Conservation (phyloP, 2,113 vertebrate genomes). For the Rallus limicola region DNA sequence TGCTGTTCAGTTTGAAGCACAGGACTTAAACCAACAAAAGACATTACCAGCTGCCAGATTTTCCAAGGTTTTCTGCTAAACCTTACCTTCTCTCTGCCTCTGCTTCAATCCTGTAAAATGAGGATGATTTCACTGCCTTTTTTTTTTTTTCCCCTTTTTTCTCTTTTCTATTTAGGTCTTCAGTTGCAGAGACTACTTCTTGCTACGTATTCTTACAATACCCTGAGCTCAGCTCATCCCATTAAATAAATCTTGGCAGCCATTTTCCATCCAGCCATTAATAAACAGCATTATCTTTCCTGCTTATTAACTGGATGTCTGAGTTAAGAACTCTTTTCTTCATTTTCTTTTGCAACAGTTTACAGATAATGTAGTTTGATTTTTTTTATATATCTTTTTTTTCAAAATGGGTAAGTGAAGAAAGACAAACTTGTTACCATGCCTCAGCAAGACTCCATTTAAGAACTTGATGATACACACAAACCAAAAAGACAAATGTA, state of each 20-base stretch:
- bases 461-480: not conserved
- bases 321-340: not conserved
- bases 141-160: not conserved
- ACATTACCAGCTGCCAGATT: not conserved
- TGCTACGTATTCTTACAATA: not conserved
- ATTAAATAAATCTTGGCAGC: not conserved
- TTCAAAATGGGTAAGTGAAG: not conserved
- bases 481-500: slow-evolving; percentile 10
- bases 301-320: not conserved
- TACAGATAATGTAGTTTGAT: not conserved
- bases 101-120: not conserved
- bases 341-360: not conserved
- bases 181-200: not conserved
- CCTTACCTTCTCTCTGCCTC: not conserved
- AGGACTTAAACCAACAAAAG: not conserved
- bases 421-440: not conserved
- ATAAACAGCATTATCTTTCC: not conserved
- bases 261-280: not conserved
- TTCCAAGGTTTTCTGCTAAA: not conserved
- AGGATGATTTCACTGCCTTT: not conserved
- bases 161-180: not conserved
- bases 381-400: not conserved
- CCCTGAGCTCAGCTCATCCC: not conserved
- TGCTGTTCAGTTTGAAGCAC: not conserved
- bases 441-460: not conserved